Evolutionary conservation across 2,797 vertebrate species (phyloP), one percentile per base, ranked within the genome.

Genomic region (Erpetoichthys calabaricus): DNA sequence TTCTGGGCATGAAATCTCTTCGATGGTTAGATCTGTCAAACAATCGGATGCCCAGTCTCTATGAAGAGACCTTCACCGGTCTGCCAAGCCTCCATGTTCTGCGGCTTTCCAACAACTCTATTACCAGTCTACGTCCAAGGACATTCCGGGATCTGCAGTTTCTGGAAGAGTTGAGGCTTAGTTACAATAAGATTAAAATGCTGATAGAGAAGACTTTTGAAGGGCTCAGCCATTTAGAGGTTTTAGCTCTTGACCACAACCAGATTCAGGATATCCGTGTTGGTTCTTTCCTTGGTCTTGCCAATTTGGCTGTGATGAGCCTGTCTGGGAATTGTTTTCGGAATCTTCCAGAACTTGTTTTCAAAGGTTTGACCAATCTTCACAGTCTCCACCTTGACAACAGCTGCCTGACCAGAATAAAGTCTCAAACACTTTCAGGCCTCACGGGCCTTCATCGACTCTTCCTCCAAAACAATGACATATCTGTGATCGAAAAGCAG

Each of bases 381-480:
- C 94, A 99, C 73, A 99, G 93, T 65, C 87, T 99, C 46, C 96
- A 99, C 68, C 75, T 99, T 66, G 93, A 96, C 66, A 80, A 75
- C 77, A 86, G 91, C 58, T 97, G 93, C 60, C 75, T 99, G 1
- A 68, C 79, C 56, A 85, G 70, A 68, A 66, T 99, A 64, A 79
- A 70, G 52, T 68, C 68, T 3, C 84, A 78, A 60, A 81, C 89
- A 42, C 97, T 99, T 47, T 69, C 73, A 0, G 85, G 91, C 60
- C 89, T 99, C 2, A 78, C 86, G 3, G 80, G 88, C 66, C 83
- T 99, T 57, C 79, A 91, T 42, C 76, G 96, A 3, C 91, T 99
- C 61, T 97, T 96, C 69, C 71, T 99, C 57, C 88, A 85, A 61
- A 80, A 79, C 72, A 97, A 90, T 6, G 70, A 86, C 67, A 90